A percentile compares a stretch with the other conserved stretches of the same genome.
These are phyloP conservation scores for Notothenia rossii DNA, from an alignment of 2,113 vertebrate genomes.

Conservation along the genomic window DNA sequence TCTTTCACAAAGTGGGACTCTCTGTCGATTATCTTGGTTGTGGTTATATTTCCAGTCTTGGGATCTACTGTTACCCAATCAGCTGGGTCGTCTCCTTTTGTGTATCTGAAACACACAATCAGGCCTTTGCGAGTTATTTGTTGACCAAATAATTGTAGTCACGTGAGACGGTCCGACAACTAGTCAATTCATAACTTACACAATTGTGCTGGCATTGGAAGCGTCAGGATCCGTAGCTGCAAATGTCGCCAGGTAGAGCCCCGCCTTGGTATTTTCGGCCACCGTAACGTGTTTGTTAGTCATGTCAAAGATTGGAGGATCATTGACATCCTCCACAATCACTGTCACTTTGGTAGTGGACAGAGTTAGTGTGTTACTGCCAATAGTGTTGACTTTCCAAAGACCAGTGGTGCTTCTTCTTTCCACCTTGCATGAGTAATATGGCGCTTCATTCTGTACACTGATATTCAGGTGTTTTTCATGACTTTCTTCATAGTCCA, in stretches of 20 bases:
- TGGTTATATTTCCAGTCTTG: conserved; percentile 70
- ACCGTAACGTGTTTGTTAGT: background rate
- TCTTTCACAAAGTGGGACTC: conserved; percentile 72
- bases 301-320: conserved; percentile 67
- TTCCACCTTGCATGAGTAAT: conserved; percentile 65
- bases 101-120: conserved; percentile 63
- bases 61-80: conserved; percentile 73
- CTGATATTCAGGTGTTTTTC: conserved; percentile 60
- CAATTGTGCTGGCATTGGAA: conserved; percentile 22
- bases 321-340: conserved; percentile 75
- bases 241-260: conserved; percentile 53
- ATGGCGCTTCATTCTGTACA: conserved; percentile 69
- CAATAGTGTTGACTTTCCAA: conserved; percentile 57
- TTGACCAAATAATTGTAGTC: background rate
- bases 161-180: background rate
- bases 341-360: conserved; percentile 42
- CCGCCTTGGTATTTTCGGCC: conserved; percentile 52
- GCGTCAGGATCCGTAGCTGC: conserved; percentile 68
- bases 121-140: background rate
- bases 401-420: fast-evolving
- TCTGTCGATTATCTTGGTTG: conserved; percentile 70
- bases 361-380: fast-evolving
- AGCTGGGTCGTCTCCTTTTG: conserved; percentile 65
- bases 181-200: conserved; percentile 51
- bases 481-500: conserved; percentile 61